A percentile compares a stretch with the other conserved stretches of the same genome.
Evolutionary conservation across 2,113 vertebrate species (phyloP).

Genomic region (Jacana jacana): DNA sequence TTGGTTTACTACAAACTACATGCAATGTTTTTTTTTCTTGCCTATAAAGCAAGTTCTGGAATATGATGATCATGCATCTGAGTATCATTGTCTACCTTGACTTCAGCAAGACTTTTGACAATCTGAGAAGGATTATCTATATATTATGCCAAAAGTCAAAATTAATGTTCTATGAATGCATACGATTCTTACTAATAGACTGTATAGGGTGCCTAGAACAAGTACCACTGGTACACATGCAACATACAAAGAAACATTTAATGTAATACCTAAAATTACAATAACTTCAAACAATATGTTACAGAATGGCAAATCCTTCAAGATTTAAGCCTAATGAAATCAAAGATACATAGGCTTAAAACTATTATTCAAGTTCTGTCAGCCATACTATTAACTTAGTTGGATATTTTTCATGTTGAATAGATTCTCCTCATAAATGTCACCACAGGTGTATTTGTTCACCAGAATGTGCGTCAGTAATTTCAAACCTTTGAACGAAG

Average conservation of each 20-base stretch:
- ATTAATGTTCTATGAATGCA: background rate
- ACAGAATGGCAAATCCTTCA: conserved; percentile 4
- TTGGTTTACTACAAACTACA: background rate
- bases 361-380: background rate
- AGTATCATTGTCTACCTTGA: no score
- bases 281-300: conserved; percentile 11
- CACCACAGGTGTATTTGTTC: conserved; percentile 37
- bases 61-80: background rate
- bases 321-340: conserved; percentile 49
- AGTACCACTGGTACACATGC: background rate
- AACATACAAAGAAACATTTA: conserved; percentile 2
- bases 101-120: no score
- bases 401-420: conserved; percentile 9
- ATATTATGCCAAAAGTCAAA: background rate
- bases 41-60: background rate
- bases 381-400: conserved; percentile 38
- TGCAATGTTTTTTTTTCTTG: background rate
- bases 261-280: background rate
- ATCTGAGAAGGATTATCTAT: background rate
- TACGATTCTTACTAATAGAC: background rate
- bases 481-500: conserved; percentile 33
- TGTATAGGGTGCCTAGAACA: background rate
- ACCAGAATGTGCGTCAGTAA: background rate
- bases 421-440: conserved; percentile 43
- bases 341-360: background rate